Evolutionary conservation across 2,113 vertebrate species (phyloP), one percentile per base, ranked within the genome.

Genomic region (Psammodynastes pulverulentus): DNA sequence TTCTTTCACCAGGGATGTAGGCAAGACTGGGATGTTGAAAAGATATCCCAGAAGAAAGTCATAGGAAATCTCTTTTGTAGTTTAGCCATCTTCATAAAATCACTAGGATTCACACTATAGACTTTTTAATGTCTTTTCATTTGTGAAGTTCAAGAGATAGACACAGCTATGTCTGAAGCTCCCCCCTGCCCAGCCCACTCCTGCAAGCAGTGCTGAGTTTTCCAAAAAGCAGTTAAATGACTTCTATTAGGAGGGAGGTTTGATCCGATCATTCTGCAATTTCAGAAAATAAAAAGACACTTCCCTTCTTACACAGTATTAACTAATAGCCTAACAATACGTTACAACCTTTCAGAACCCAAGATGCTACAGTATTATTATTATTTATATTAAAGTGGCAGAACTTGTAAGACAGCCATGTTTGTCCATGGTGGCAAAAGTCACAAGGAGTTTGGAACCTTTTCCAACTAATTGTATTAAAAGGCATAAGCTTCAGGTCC

Each of bases 291-390:
- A 88, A 91, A 29, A 24, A 2, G 43, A 90, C n/a, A 86, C 4
- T 89, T 62, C 94, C 88, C 67, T 54, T 19, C 43, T 90, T 79
- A 52, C 15, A 2, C 12, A 53, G 72, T 46, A 51, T 88, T 92
- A 56, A 84, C 21, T 93, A 89, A 93, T 92, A 92, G 91, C 39
- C 91, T 89, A 94, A 84, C 46, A 95, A 93, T 95, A 54, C 92
- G 17, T 43, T 91, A 72, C 89, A 45, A 87, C 34, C 86, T 54
- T 48, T 0, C 0, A 62, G 92, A 94, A 52, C 84, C 52, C 62
- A 87, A 45, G 87, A 86, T 85, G 19, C 29, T 91, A 67, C 4
- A 67, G 62, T 67, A 62, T 23, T 84, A 89, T 79, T 89, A 46
- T 90, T 95, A n/a, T n/a, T n/a, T n/a, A n/a, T n/a, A n/a, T 89